Base-by-base conservation (phyloP, 2,888 invertebrate species). In the Cremastinae sp. region DNA sequence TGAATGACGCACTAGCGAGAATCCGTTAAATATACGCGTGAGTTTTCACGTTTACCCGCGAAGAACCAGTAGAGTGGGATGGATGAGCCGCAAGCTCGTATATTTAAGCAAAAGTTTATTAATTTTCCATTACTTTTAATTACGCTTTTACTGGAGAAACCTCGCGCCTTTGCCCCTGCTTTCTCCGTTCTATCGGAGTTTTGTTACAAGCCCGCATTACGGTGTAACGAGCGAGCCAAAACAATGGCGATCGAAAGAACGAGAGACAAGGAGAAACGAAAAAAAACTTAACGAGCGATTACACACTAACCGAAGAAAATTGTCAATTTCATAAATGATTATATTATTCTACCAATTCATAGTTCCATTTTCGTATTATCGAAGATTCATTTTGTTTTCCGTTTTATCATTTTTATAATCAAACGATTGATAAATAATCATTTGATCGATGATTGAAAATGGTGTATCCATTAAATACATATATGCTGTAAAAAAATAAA, bases 41-140 rank as follows among this genome's bases (percentile, higher is more conserved):
- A 12, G 28, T 59, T 20, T 47, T 8, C 7, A n/a, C 4, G 22
- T 7, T 51, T 12, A 16, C 18, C 18, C 12, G 56, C 22, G 28
- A 7, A n/a, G 51, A 28, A 54, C 36, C 54, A 51, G 54, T 41
- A 41, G 59, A 75, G 56, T 58, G 56, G 68, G 56, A 75, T 65
- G 53, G 66, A 75, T 75, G 65, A 71, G 41, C 61, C 54, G 22
- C 47, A 22, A 59, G 59, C 38, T 16, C 34, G 34, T 61, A 75
- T 12, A 43, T n/a, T n/a, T n/a, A n/a, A n/a, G n/a, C n/a, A 18
- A 36, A 64, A 71, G 28, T 71, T 66, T 71, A 59, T 75, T 69
- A 71, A 66, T 68, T 72, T 75, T 72, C 66, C 72, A 75, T 68
- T 75, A 75, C 66, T 72, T 68, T 62, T 66, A 72, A 75, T 72